A percentile compares a stretch with the other conserved stretches of the same genome.
Conservation (phyloP, 2,113 vertebrate genomes). For the Chloroceryle aenea region DNA sequence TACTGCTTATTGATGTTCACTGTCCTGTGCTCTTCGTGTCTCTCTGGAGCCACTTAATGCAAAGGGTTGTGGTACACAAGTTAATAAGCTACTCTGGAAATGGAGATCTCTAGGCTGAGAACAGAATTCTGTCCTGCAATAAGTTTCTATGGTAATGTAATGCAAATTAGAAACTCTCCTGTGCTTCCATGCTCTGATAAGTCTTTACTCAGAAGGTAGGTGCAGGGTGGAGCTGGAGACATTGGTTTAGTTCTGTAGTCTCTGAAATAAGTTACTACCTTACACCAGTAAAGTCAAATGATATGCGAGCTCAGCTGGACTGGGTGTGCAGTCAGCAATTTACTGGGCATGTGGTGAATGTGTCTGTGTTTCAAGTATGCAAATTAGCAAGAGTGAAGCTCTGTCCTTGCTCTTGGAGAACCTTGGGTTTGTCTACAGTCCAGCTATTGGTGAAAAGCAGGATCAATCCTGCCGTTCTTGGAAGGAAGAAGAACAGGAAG, state of each 20-base stretch:
- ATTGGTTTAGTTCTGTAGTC: background rate
- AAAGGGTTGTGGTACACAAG: no score
- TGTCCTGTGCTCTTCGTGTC: fast-evolving
- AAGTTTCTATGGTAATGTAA: background rate
- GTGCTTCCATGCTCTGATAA: background rate
- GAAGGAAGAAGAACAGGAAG: background rate
- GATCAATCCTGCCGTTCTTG: background rate
- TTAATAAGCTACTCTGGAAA: background rate
- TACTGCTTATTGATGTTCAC: background rate
- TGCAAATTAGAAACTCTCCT: background rate
- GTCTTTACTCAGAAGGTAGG: background rate
- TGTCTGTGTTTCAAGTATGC: fast-evolving
- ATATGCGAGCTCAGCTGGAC: no score
- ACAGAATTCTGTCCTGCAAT: background rate
- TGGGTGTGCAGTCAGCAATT: background rate
- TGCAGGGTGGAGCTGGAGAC: background rate
- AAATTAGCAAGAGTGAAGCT: background rate
- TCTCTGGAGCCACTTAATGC: background rate
- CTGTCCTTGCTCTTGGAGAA: background rate
- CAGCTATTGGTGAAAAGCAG: background rate
- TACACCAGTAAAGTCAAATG: background rate
- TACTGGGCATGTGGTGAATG: background rate
- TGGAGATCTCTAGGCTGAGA: background rate
- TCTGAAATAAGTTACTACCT: background rate
- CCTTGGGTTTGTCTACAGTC: background rate